Conservation (phyloP, 2,888 invertebrate species). For the Drosophila testacea region DNA sequence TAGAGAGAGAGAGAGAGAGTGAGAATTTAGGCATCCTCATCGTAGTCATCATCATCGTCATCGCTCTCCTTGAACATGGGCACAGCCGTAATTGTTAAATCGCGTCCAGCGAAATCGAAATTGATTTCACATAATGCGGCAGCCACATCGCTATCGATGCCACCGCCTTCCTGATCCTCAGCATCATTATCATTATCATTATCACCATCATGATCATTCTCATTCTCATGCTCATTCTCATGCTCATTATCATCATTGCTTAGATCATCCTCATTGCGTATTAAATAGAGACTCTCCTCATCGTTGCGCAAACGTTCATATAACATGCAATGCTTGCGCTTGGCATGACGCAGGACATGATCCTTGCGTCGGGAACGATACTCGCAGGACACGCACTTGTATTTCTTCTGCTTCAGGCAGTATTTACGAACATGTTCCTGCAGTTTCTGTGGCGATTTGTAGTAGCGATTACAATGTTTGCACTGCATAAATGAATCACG, state of each 20-base stretch:
- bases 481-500: constrained; percentile 83
- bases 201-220: constrained; percentile 37
- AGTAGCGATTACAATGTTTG: constrained; percentile 84
- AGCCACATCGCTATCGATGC: constrained; percentile 67
- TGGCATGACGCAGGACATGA: constrained; percentile 84
- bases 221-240: constrained; percentile 46
- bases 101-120: constrained; percentile 80
- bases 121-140: constrained; percentile 67
- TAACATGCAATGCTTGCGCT: constrained; percentile 83
- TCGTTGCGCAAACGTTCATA: constrained; percentile 78
- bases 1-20: neutral
- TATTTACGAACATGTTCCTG: constrained; percentile 84
- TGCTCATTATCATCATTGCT: constrained; percentile 61
- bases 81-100: constrained; percentile 82
- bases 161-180: constrained; percentile 47
- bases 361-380: constrained; percentile 85
- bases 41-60: constrained; percentile 82
- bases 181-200: constrained; percentile 43
- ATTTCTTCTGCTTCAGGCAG: constrained; percentile 84
- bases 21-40: constrained; percentile 69
- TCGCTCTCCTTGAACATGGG: constrained; percentile 81
- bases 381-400: constrained; percentile 84
- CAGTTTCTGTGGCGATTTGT: constrained; percentile 82
- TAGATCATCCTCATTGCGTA: constrained; percentile 82
- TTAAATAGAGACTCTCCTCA: constrained; percentile 81